phyloP scores from a whole-genome alignment of 2,888 invertebrate species.

The Gnatocerus cornutus region DNA sequence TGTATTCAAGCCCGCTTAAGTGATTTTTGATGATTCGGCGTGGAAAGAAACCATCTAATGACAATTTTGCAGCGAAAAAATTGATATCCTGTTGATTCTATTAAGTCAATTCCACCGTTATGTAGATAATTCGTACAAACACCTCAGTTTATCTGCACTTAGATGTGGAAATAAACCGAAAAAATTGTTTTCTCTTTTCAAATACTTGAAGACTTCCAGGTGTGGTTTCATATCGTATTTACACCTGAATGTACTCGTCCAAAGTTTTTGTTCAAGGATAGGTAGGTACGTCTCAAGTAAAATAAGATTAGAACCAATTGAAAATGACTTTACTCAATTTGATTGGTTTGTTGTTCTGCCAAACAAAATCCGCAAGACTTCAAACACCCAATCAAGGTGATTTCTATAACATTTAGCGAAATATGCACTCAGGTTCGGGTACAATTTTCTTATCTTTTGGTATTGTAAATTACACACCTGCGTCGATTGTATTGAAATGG shows the following conservation, averaged over 20 bases:
- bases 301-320: constrained; percentile 2
- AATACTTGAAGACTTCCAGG: constrained; percentile 24
- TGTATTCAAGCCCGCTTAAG: no score
- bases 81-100: no score
- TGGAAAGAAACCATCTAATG: no score
- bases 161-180: constrained; percentile 33
- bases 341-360: constrained; percentile 9
- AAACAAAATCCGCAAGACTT: background rate
- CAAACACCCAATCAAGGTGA: background rate
- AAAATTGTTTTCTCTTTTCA: constrained; percentile 13
- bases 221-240: constrained; percentile 9
- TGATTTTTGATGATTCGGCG: no score
- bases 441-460: constrained; percentile 20
- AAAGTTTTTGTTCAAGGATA: constrained; percentile 22
- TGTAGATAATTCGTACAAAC: constrained; percentile 2
- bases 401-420: constrained; percentile 6
- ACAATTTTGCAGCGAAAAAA: no score
- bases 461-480: constrained; percentile 36
- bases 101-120: no score
- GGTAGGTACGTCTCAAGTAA: constrained; percentile 16
- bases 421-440: constrained; percentile 14
- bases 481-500: constrained; percentile 34
- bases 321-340: background rate
- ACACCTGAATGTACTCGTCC: constrained; percentile 39
- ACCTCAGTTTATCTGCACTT: constrained; percentile 8